phyloP scores from a whole-genome alignment of 2,888 invertebrate species.

The Dendrolimus houi region DNA sequence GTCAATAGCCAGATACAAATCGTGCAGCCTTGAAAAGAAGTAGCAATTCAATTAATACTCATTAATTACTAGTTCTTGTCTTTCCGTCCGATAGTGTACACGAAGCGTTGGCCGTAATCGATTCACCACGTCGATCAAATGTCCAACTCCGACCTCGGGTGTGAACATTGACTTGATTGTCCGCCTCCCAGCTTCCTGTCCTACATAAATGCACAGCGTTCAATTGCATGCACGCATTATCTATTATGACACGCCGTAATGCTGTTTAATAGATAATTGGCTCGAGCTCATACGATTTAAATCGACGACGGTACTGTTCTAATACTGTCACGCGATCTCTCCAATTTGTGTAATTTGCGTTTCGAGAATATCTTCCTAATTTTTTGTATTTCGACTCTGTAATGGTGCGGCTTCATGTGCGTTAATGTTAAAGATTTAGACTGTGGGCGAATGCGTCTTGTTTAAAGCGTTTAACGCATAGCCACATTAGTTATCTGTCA shows the following conservation, averaged over 20 bases:
- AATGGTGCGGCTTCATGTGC: too few species aligned
- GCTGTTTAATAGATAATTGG: background rate
- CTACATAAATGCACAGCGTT: slow-evolving; percentile 5
- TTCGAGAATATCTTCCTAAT: too few species aligned
- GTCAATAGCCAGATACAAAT: too few species aligned
- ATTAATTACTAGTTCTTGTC: too few species aligned
- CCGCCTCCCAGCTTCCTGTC: slow-evolving; percentile 7
- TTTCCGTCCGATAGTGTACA: too few species aligned
- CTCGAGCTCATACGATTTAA: background rate
- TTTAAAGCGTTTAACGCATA: too few species aligned
- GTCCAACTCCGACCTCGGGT: slow-evolving; percentile 3
- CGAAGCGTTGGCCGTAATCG: background rate
- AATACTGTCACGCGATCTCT: slow-evolving; percentile 5
- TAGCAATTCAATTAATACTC: too few species aligned
- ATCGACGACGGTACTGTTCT: background rate
- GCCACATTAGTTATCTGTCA: too few species aligned
- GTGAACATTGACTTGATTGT: slow-evolving; percentile 5
- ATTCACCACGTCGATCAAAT: background rate
- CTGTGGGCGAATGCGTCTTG: too few species aligned
- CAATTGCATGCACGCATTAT: slow-evolving; percentile 17
- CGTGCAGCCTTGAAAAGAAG: too few species aligned
- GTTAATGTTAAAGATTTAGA: too few species aligned
- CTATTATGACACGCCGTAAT: slow-evolving; percentile 4
- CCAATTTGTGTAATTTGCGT: background rate
- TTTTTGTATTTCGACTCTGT: too few species aligned